Percentiles rank a stretch among this genome's conserved stretches.
These are phyloP conservation scores for Notospermus geniculatus DNA, from an alignment of 1,140 invertebrate species.

Conservation along the genomic window DNA sequence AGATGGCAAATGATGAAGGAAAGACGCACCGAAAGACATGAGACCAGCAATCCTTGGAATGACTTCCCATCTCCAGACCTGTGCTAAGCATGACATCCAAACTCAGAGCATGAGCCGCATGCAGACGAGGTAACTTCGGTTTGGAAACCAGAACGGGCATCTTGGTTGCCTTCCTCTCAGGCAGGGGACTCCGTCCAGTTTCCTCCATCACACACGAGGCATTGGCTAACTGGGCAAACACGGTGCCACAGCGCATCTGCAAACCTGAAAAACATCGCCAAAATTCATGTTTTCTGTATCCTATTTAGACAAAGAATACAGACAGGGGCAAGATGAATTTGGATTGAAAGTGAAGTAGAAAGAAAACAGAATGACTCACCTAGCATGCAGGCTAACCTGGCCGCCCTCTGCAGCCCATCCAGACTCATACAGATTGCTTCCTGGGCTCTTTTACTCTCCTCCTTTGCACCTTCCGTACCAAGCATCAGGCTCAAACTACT, in stretches of 20 bases:
- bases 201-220: slow-evolving; percentile 68
- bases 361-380: slow-evolving; percentile 56
- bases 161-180: slow-evolving; percentile 23
- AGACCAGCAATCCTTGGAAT: slow-evolving; percentile 87
- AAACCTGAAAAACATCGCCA: slow-evolving; percentile 59
- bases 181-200: slow-evolving; percentile 14
- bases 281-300: too few relatives aligned
- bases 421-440: slow-evolving; percentile 78
- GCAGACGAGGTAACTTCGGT: slow-evolving; percentile 49
- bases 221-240: slow-evolving; percentile 74
- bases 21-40: slow-evolving; percentile 79
- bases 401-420: slow-evolving; percentile 79
- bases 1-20: background rate
- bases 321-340: too few relatives aligned
- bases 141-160: slow-evolving; percentile 25
- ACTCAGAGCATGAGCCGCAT: slow-evolving; percentile 82
- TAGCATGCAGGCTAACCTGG: slow-evolving; percentile 62
- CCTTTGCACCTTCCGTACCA: slow-evolving; percentile 56
- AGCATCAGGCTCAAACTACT: slow-evolving; percentile 55
- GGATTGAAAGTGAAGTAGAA: too few relatives aligned
- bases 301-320: too few relatives aligned
- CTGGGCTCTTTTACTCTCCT: slow-evolving; percentile 58
- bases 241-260: slow-evolving; percentile 79
- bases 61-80: slow-evolving; percentile 84
- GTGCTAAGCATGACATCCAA: slow-evolving; percentile 80